These are phyloP conservation scores for Diplodus sargus DNA, from an alignment of 2,797 vertebrate species.

Conservation along the genomic window DNA sequence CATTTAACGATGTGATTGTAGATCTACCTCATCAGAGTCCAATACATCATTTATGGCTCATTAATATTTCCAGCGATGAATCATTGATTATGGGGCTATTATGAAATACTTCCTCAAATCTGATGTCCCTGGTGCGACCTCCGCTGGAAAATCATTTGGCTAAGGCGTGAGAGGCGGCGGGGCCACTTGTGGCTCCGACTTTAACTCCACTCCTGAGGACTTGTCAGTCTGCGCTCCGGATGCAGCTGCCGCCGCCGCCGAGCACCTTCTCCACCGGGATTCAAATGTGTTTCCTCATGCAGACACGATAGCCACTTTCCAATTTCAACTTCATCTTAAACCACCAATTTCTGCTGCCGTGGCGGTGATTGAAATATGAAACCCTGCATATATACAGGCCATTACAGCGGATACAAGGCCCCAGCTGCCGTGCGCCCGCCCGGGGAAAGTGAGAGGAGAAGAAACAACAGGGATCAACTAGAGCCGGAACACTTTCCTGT, in stretches of 20 bases:
- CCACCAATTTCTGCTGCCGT: slow-evolving; percentile 83
- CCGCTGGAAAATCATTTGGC: slow-evolving; percentile 68
- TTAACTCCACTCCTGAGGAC: slow-evolving; percentile 72
- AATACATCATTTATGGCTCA: slow-evolving; percentile 79
- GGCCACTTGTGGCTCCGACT: slow-evolving; percentile 68
- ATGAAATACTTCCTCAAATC: slow-evolving; percentile 79
- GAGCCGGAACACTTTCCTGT: slow-evolving; percentile 79
- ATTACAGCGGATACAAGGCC: slow-evolving; percentile 83
- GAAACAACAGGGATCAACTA: slow-evolving; percentile 80
- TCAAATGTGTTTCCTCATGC: slow-evolving; percentile 86
- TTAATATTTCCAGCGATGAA: slow-evolving; percentile 79
- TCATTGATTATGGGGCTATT: slow-evolving; percentile 78
- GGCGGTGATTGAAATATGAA: slow-evolving; percentile 87
- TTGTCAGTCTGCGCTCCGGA: slow-evolving; percentile 59
- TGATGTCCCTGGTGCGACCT: slow-evolving; percentile 67
- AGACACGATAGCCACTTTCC: slow-evolving; percentile 88
- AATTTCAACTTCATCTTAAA: slow-evolving; percentile 90
- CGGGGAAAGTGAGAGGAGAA: slow-evolving; percentile 56
- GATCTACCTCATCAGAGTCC: slow-evolving; percentile 75
- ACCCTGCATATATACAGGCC: slow-evolving; percentile 88
- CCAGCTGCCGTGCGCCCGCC: slow-evolving; percentile 71
- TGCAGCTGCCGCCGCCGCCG: slow-evolving; percentile 53
- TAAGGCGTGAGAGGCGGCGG: slow-evolving; percentile 49
- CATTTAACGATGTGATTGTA: slow-evolving; percentile 72
- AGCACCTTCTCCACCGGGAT: slow-evolving; percentile 76